These are phyloP conservation scores for Drosophila mojavensis DNA, from an alignment of 1,140 invertebrate genomes.

Conservation along the genomic window DNA sequence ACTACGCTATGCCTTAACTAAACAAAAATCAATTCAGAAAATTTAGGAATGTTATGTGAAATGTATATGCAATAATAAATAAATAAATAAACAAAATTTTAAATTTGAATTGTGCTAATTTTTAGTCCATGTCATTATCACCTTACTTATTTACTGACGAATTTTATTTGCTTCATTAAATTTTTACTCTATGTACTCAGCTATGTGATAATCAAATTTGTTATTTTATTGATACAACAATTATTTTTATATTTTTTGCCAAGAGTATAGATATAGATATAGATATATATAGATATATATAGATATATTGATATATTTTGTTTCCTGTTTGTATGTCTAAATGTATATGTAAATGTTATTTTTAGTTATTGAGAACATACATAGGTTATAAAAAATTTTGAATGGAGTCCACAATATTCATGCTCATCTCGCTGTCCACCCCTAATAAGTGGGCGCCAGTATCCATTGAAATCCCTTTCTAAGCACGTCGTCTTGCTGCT, in stretches of 20 bases:
- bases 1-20: too few relatives aligned
- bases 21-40: too few relatives aligned
- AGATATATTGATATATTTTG: background rate
- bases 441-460: background rate
- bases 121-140: too few relatives aligned
- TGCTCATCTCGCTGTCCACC: background rate
- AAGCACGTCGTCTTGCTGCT: background rate
- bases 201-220: background rate
- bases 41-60: too few relatives aligned
- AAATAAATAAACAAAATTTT: too few relatives aligned
- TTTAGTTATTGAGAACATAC: background rate
- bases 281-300: too few relatives aligned
- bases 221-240: background rate
- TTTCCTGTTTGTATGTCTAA: background rate
- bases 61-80: too few relatives aligned
- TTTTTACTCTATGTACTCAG: too few relatives aligned
- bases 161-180: too few relatives aligned
- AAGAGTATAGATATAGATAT: background rate
- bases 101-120: too few relatives aligned
- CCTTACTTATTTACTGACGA: too few relatives aligned
- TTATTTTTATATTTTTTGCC: background rate
- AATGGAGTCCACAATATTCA: background rate
- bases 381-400: background rate
- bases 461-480: background rate
- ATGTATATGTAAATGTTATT: background rate